Evolutionary conservation across 2,888 invertebrate genomes (phyloP).

Genomic region (Hyles lineata): DNA sequence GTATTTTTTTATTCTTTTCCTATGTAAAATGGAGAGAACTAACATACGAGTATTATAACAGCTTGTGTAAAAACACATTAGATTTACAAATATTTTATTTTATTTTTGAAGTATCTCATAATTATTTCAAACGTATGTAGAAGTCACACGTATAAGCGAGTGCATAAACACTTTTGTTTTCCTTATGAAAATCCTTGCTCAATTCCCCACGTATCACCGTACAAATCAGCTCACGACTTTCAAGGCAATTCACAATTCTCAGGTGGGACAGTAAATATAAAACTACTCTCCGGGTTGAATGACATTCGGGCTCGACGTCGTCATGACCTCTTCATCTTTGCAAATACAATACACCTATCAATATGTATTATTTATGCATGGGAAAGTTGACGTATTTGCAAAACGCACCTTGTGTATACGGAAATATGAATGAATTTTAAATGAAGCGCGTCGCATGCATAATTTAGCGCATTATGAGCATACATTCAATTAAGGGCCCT

Average conservation of each 20-base stretch:
- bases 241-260: constrained; percentile 16
- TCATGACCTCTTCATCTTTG: constrained; percentile 59
- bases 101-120: neutral
- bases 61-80: too few species aligned
- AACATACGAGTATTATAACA: too few species aligned
- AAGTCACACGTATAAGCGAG: neutral
- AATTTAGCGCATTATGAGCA: constrained; percentile 60
- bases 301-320: constrained; percentile 47
- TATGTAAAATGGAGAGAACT: too few species aligned
- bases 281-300: constrained; percentile 48
- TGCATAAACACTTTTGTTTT: neutral
- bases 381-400: constrained; percentile 27
- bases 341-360: constrained; percentile 51
- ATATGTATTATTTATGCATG: constrained; percentile 34
- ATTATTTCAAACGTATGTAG: neutral
- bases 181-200: neutral
- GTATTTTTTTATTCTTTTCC: too few species aligned
- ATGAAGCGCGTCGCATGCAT: constrained; percentile 44
- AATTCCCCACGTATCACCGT: neutral
- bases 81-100: too few species aligned
- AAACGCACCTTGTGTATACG: constrained; percentile 37
- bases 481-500: constrained; percentile 66
- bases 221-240: neutral
- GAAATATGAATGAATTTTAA: constrained; percentile 47
- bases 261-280: constrained; percentile 21